Percentiles rank a stretch among this genome's conserved stretches.
phyloP scores from a whole-genome alignment of 37 sponge, comb jelly and placozoan species.

The Hexactinellida sp. region DNA sequence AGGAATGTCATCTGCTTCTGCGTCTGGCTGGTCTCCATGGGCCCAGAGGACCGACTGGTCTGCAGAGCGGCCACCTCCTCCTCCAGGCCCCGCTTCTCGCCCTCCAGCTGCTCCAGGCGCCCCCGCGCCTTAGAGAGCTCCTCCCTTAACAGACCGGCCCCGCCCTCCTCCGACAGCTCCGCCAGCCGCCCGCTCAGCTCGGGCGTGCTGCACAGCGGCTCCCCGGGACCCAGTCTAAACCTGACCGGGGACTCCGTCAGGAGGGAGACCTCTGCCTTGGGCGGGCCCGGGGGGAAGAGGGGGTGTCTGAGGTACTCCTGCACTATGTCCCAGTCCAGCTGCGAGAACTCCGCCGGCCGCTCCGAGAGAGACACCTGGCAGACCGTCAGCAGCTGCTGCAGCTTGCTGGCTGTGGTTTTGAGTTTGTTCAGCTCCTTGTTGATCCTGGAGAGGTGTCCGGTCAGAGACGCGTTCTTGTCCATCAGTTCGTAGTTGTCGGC shows the following conservation, averaged over 20 bases:
- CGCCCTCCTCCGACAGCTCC: background rate
- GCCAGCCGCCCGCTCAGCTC: background rate
- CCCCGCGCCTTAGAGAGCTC: background rate
- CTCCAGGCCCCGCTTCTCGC: background rate
- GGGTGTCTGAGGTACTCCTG: background rate
- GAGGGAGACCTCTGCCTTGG: background rate
- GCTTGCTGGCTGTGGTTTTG: background rate
- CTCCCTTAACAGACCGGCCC: background rate
- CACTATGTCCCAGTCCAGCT: background rate
- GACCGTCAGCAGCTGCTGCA: background rate
- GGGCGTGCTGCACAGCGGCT: background rate
- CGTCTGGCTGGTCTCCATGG: background rate
- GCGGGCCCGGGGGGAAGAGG: background rate
- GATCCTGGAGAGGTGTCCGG: background rate
- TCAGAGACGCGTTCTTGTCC: background rate
- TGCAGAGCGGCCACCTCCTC: background rate
- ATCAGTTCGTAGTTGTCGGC: background rate
- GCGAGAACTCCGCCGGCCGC: background rate
- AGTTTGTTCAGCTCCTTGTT: background rate
- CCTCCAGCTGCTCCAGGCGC: background rate
- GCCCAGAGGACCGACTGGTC: background rate
- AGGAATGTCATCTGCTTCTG: constrained; percentile 14
- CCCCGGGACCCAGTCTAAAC: background rate
- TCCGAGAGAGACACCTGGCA: background rate
- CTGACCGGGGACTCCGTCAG: background rate